phyloP scores from a whole-genome alignment of 2,113 vertebrate species.

The Gymnogyps californianus region DNA sequence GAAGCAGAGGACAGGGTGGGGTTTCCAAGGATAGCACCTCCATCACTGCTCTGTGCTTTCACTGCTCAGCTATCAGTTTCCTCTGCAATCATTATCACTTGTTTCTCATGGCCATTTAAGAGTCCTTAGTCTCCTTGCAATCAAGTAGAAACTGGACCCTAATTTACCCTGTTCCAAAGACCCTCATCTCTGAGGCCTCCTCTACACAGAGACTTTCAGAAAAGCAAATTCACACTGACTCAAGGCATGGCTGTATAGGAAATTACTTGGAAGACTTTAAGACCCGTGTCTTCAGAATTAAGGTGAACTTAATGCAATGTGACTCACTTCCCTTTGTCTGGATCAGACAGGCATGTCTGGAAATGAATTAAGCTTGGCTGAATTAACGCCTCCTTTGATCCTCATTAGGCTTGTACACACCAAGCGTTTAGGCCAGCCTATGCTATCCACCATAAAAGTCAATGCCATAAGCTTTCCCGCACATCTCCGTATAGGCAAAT shows the following conservation, averaged over 20 bases:
- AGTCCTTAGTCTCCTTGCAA: background rate
- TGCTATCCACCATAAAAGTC: rapidly evolving
- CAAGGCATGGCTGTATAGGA: rapidly evolving
- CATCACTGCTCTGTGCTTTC: background rate
- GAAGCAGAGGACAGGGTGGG: background rate
- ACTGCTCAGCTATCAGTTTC: background rate
- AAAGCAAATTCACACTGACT: background rate
- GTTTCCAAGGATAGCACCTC: background rate
- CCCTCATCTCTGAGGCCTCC: background rate
- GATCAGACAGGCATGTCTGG: background rate
- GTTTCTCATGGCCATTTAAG: background rate
- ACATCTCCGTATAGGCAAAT: background rate
- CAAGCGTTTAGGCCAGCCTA: background rate
- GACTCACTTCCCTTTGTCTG: background rate
- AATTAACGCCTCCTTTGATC: background rate
- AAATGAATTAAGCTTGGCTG: background rate
- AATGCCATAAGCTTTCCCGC: background rate
- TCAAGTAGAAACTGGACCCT: background rate
- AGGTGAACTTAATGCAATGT: background rate
- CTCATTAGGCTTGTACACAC: background rate
- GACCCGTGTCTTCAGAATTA: background rate
- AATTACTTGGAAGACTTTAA: background rate
- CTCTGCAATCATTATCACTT: background rate
- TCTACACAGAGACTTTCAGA: background rate
- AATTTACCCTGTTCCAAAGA: background rate